These are phyloP conservation scores for Dendrocincla tyrannina DNA, from an alignment of 2,797 vertebrate species.

Conservation along the genomic window DNA sequence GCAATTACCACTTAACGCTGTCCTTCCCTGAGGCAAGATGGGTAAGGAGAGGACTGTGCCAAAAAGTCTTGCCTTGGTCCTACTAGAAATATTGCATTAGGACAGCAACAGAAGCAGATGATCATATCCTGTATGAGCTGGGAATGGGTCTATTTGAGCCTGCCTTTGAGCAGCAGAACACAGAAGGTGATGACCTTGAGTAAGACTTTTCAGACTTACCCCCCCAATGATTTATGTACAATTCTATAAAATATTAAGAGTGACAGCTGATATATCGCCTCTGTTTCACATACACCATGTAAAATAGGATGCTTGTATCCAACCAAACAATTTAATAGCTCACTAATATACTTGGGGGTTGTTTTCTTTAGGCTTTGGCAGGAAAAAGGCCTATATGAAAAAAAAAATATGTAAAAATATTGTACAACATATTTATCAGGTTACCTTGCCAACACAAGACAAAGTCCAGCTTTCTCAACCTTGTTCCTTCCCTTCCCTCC, in stretches of 20 bases:
- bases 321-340: not conserved
- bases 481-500: not conserved
- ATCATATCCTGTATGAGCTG: not conserved
- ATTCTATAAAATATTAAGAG: not conserved
- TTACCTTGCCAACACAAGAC: not conserved
- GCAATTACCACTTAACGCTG: not conserved
- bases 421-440: accelerated
- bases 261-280: not conserved
- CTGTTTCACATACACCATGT: not conserved
- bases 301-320: not conserved
- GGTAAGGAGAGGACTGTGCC: not conserved
- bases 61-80: not conserved
- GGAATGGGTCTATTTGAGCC: not conserved
- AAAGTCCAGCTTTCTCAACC: not conserved
- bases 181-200: not conserved
- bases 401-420: not conserved
- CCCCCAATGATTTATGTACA: not conserved
- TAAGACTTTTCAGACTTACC: not conserved
- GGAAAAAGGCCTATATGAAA: not conserved
- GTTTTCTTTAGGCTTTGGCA: not conserved
- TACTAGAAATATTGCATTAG: not conserved
- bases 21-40: not conserved
- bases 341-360: not conserved
- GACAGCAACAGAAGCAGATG: not conserved
- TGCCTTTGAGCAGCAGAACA: not conserved